Conservation (phyloP, 1,140 invertebrate species). For the Ephestia elutella region DNA sequence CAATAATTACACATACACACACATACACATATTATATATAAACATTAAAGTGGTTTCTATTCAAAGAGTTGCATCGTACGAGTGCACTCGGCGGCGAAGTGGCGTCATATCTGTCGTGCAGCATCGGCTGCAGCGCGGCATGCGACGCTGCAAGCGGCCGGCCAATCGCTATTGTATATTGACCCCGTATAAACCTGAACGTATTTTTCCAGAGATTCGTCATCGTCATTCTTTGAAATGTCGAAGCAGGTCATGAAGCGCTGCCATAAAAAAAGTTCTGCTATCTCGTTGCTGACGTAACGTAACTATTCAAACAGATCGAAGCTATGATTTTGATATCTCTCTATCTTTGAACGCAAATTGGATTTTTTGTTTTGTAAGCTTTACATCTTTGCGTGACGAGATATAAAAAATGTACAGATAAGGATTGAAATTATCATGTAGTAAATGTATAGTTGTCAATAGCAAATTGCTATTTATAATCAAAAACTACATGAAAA, state of each 20-base stretch:
- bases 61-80: neutral
- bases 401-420: too few species aligned
- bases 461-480: too few species aligned
- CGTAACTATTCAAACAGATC: neutral
- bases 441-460: too few species aligned
- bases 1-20: too few species aligned
- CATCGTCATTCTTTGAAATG: constrained; percentile 1
- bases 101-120: neutral
- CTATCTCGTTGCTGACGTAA: neutral
- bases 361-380: too few species aligned
- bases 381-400: too few species aligned
- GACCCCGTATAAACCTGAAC: neutral
- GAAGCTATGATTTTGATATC: neutral
- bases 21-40: too few species aligned
- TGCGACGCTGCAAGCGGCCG: neutral
- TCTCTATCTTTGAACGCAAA: neutral
- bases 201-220: neutral
- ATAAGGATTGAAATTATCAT: too few species aligned
- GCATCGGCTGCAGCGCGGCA: neutral
- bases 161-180: neutral
- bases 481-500: too few species aligned
- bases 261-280: neutral
- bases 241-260: neutral
- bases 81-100: neutral
- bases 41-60: neutral